These are phyloP conservation scores for Mythimna albipuncta DNA, from an alignment of 2,888 invertebrate species.

Conservation along the genomic window DNA sequence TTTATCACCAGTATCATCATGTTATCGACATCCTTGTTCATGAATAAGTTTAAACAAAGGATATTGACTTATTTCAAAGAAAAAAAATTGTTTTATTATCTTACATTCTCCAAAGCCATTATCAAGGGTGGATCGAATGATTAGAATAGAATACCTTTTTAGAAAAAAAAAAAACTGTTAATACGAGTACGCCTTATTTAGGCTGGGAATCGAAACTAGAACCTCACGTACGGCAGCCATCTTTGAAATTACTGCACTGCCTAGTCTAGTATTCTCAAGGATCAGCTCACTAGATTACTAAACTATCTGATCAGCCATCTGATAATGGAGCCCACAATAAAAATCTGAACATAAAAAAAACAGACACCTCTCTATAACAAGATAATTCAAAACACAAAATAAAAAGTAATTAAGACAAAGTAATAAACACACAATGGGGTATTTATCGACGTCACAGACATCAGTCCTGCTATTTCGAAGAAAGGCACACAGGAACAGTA, in stretches of 20 bases:
- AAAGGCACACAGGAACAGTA: conserved; percentile 43
- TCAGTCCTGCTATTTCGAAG: conserved; percentile 48
- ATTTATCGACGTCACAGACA: conserved; percentile 34
- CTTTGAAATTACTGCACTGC: too few species aligned
- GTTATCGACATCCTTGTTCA: background rate
- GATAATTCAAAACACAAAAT: conserved; percentile 21
- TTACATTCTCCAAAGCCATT: background rate
- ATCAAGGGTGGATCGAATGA: background rate
- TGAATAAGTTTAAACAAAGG: background rate
- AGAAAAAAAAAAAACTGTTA: background rate
- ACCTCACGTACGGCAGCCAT: too few species aligned
- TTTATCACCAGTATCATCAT: background rate
- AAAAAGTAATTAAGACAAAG: conserved; percentile 22
- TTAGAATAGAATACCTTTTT: background rate
- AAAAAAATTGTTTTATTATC: background rate
- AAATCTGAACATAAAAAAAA: background rate
- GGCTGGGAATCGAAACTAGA: too few species aligned
- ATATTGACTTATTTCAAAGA: background rate
- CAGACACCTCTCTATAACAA: background rate
- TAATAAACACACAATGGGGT: conserved; percentile 38
- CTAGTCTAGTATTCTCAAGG: too few species aligned
- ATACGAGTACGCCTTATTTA: background rate
- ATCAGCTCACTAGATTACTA: background rate
- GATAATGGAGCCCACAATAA: background rate
- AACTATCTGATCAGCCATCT: background rate